Percentiles rank a stretch among this genome's conserved stretches.
phyloP scores from a whole-genome alignment of 2,113 vertebrate genomes.

The Nymphicus hollandicus region DNA sequence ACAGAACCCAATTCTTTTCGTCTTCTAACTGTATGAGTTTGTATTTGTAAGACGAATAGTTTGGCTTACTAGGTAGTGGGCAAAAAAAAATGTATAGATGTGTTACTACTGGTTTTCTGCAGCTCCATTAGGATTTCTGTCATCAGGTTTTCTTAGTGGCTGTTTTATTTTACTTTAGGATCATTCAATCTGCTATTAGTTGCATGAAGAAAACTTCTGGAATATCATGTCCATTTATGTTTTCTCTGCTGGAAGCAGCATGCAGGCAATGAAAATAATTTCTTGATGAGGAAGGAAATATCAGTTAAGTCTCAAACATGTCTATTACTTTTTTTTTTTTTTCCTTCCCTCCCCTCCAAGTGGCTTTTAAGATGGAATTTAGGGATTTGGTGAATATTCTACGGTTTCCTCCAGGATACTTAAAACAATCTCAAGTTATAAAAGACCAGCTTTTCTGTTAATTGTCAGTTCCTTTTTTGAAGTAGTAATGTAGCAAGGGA shows the following conservation, averaged over 20 bases:
- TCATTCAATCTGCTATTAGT: not conserved
- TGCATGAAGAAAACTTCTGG: not conserved
- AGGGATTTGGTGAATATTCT: not conserved
- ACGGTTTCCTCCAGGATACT: not conserved
- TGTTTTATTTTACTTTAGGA: not conserved
- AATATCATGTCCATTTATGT: not conserved
- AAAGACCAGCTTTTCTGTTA: not conserved
- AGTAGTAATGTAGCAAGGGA: not conserved
- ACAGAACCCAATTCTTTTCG: not conserved
- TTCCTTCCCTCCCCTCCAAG: not conserved
- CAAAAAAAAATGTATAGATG: fast-evolving
- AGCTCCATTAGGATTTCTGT: not conserved
- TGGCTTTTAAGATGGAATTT: not conserved
- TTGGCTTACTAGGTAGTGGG: not conserved
- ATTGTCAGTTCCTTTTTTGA: not conserved
- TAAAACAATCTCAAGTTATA: not conserved
- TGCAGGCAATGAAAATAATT: not conserved
- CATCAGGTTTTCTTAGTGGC: not conserved
- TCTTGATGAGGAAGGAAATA: not conserved
- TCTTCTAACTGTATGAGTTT: not conserved
- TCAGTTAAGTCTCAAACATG: not conserved
- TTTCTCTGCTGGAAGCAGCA: not conserved
- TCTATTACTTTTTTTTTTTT: not conserved
- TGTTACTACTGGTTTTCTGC: not conserved
- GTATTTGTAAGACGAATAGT: not conserved